Evolutionary conservation across 2,113 vertebrate species (phyloP).

Genomic region (Hippolais icterina): DNA sequence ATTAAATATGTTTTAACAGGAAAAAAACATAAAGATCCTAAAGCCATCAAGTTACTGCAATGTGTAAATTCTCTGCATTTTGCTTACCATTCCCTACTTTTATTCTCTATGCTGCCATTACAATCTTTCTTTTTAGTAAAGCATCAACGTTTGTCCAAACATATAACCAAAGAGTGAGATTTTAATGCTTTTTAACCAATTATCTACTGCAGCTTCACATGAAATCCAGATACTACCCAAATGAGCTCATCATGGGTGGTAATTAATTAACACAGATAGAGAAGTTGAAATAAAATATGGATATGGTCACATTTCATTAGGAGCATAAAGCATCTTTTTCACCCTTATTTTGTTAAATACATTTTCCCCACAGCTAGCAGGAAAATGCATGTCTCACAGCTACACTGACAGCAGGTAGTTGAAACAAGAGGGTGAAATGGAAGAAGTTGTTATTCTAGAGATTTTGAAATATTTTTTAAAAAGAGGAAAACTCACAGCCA

Average conservation of each 20-base stretch:
- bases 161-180: neutral
- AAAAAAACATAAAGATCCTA: constrained; percentile 7
- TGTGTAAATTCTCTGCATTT: constrained; percentile 28
- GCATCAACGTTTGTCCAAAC: neutral
- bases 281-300: constrained; percentile 33
- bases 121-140: constrained; percentile 10
- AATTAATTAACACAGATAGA: constrained; percentile 48
- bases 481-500: neutral
- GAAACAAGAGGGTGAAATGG: neutral
- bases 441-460: neutral
- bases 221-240: constrained; percentile 15
- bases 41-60: constrained; percentile 21
- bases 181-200: constrained; percentile 49
- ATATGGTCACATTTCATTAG: constrained; percentile 25
- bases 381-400: neutral
- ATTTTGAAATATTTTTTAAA: neutral
- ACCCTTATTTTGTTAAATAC: neutral
- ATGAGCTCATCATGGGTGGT: constrained; percentile 18
- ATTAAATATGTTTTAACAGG: constrained; percentile 19
- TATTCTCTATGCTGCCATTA: neutral
- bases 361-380: neutral
- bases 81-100: constrained; percentile 1
- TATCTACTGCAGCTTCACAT: constrained; percentile 15
- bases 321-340: neutral
- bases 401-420: neutral